Evolutionary conservation across 2,888 invertebrate species (phyloP).

Genomic region (Choristoneura rosaceana): DNA sequence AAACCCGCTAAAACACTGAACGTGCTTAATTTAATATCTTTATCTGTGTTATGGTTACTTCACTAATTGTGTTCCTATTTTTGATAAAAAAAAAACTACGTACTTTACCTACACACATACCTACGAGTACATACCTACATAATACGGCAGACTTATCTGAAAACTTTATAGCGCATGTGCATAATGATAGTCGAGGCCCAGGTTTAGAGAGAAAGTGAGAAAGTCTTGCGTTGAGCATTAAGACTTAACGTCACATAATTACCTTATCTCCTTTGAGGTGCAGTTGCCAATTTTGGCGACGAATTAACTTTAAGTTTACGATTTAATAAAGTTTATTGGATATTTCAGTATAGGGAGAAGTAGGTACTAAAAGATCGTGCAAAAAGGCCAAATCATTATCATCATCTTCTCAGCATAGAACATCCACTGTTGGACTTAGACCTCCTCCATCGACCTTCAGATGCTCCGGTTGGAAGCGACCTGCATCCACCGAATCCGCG

Average conservation of each 20-base stretch:
- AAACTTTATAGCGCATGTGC: conserved; percentile 17
- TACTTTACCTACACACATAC: neutral
- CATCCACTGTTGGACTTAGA: too few relatives aligned
- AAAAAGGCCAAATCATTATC: too few relatives aligned
- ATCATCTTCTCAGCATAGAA: too few relatives aligned
- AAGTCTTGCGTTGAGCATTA: conserved; percentile 3
- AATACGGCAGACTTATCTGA: conserved; percentile 13
- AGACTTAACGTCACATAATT: neutral
- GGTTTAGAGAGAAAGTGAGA: conserved; percentile 33
- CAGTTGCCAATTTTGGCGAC: neutral
- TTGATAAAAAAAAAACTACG: too few relatives aligned
- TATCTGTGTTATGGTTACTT: too few relatives aligned
- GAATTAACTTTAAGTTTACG: neutral
- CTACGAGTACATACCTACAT: neutral
- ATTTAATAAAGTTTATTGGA: neutral
- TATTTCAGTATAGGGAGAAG: neutral
- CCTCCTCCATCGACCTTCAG: too few relatives aligned
- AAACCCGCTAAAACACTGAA: too few relatives aligned
- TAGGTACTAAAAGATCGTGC: too few relatives aligned
- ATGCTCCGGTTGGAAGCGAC: too few relatives aligned
- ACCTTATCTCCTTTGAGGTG: neutral
- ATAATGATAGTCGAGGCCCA: conserved; percentile 22
- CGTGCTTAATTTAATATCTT: too few relatives aligned
- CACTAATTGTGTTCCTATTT: too few relatives aligned
- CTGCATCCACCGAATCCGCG: too few relatives aligned